Conservation (phyloP, 2,888 invertebrate genomes). For the Drosophila longiperda region DNA sequence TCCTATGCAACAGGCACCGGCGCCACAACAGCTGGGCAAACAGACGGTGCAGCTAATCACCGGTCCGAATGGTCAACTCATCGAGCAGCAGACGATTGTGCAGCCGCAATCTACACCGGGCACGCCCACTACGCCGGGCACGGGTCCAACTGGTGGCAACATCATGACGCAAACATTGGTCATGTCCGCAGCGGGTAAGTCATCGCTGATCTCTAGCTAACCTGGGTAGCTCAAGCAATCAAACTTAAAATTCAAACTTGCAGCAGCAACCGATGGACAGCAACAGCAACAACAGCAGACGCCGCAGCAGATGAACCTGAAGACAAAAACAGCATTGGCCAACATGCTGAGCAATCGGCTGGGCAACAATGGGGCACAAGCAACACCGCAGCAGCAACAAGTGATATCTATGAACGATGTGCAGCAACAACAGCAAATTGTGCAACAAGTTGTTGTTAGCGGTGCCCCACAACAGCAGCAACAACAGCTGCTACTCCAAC, state of each 20-base stretch:
- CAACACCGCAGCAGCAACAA: constrained; percentile 60
- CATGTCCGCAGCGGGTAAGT: constrained; percentile 65
- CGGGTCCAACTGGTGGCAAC: constrained; percentile 44
- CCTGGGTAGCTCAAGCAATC: background rate
- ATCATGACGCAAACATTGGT: constrained; percentile 79
- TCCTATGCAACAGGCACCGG: constrained; percentile 75
- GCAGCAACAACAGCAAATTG: constrained; percentile 64
- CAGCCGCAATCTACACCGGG: constrained; percentile 61
- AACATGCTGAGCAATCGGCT: constrained; percentile 95
- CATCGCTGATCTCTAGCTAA: background rate
- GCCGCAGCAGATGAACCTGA: constrained; percentile 89
- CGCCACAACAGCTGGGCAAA: constrained; percentile 67
- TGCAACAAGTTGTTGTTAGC: constrained; percentile 80
- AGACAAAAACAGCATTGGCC: constrained; percentile 97
- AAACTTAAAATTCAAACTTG: background rate
- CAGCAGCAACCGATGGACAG: constrained; percentile 70
- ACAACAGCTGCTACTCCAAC: constrained; percentile 49
- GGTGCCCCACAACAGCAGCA: constrained; percentile 66
- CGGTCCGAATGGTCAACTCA: constrained; percentile 69
- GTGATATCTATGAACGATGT: constrained; percentile 58
- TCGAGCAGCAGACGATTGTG: constrained; percentile 76
- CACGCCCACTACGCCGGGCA: constrained; percentile 64
- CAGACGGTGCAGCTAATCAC: constrained; percentile 82
- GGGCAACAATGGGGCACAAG: constrained; percentile 86
- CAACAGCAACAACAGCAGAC: constrained; percentile 87